Conservation (phyloP, 2,797 vertebrate species). For the Sphaeramia orbicularis region DNA sequence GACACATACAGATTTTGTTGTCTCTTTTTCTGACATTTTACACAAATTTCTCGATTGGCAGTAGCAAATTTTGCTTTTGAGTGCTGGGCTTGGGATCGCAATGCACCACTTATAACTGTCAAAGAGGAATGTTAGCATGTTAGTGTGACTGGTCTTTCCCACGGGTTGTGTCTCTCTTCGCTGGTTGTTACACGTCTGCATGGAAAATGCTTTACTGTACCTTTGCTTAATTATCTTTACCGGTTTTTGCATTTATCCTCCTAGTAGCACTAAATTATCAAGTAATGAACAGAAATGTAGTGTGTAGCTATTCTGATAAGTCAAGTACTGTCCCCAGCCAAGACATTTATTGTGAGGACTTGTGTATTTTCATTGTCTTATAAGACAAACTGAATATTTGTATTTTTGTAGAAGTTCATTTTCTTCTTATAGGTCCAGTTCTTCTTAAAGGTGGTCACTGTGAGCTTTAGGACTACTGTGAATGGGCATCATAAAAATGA, state of each 20-base stretch:
- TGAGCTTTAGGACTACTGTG: not conserved
- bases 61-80: slow-evolving; percentile 18
- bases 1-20: not conserved
- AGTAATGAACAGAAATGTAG: not conserved
- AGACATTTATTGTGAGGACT: not conserved
- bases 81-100: slow-evolving; percentile 22
- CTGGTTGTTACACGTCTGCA: slow-evolving; percentile 20
- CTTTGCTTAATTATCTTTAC: not conserved
- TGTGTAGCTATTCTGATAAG: not conserved
- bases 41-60: slow-evolving; percentile 22
- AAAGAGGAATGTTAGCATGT: slow-evolving; percentile 67
- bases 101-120: slow-evolving; percentile 44
- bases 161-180: slow-evolving; percentile 47
- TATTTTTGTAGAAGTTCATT: not conserved
- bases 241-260: not conserved
- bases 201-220: slow-evolving; percentile 16
- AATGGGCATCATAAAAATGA: not conserved
- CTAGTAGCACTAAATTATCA: not conserved
- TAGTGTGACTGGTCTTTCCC: slow-evolving; percentile 65
- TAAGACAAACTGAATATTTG: not conserved
- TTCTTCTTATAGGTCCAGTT: too few relatives aligned
- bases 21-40: slow-evolving; percentile 15
- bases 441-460: not conserved
- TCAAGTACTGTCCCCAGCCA: too few relatives aligned
- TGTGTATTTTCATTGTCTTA: not conserved